A percentile compares a stretch with the other conserved stretches of the same genome.
Conservation (phyloP, 2,797 vertebrate species). For the Lutjanus argentimaculatus region DNA sequence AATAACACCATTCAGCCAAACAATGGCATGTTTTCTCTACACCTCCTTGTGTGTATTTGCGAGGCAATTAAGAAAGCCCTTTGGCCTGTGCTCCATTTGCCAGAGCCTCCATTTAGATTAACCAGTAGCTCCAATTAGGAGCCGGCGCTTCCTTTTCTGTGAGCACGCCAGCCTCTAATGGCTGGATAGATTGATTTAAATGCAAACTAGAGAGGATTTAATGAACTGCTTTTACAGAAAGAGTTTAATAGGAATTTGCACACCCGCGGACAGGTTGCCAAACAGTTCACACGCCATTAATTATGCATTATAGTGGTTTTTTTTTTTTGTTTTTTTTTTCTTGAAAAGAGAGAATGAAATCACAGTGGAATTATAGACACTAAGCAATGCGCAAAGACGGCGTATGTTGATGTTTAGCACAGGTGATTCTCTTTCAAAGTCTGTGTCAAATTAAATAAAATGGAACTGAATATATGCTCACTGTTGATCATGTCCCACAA, state of each 20-base stretch:
- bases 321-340: slow-evolving; percentile 64
- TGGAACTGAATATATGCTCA: background rate
- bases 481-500: background rate
- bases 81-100: slow-evolving; percentile 80
- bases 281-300: slow-evolving; percentile 81
- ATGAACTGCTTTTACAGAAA: slow-evolving; percentile 87
- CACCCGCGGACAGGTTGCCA: slow-evolving; percentile 79
- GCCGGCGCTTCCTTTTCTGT: slow-evolving; percentile 73
- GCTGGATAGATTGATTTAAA: slow-evolving; percentile 87
- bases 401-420: slow-evolving; percentile 34
- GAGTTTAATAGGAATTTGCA: slow-evolving; percentile 85
- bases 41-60: slow-evolving; percentile 68
- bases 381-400: slow-evolving; percentile 10
- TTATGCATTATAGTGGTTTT: slow-evolving; percentile 80
- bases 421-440: slow-evolving; percentile 23
- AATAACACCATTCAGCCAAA: slow-evolving; percentile 56
- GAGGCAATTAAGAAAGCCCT: slow-evolving; percentile 86
- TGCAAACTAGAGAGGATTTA: slow-evolving; percentile 88
- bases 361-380: slow-evolving; percentile 47
- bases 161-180: slow-evolving; percentile 84
- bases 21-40: slow-evolving; percentile 60
- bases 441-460: background rate
- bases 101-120: slow-evolving; percentile 87
- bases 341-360: slow-evolving; percentile 47
- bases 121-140: slow-evolving; percentile 84